Conservation (phyloP, 2,888 invertebrate species). For the Platerodrilus igneus region DNA sequence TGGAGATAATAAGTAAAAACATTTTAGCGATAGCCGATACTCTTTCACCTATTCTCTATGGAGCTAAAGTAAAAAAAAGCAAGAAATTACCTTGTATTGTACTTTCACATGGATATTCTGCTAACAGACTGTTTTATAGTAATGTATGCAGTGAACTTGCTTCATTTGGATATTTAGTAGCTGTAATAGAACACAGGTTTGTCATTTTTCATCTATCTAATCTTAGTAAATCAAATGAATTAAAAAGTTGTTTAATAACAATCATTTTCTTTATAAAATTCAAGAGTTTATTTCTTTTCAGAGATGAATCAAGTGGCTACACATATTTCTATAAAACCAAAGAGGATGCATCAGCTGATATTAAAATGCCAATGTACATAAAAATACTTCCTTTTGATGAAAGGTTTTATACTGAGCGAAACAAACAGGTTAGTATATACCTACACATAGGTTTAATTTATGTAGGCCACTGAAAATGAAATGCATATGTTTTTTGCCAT, state of each 20-base stretch:
- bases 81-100: conserved; percentile 54
- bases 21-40: conserved; percentile 45
- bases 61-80: conserved; percentile 45
- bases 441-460: too few relatives aligned
- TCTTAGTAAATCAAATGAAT: not conserved
- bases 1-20: too few relatives aligned
- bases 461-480: too few relatives aligned
- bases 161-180: conserved; percentile 61
- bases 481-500: too few relatives aligned
- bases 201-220: too few relatives aligned
- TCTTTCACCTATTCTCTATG: conserved; percentile 52
- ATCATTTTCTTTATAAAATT: too few relatives aligned
- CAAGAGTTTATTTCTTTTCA: conserved; percentile 23
- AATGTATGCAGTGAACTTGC: conserved; percentile 59
- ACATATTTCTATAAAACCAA: conserved; percentile 48
- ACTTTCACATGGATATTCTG: conserved; percentile 63
- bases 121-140: conserved; percentile 57
- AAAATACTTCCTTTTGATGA: conserved; percentile 40
- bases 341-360: conserved; percentile 40
- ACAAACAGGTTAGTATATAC: conserved; percentile 39
- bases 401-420: conserved; percentile 44
- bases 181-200: conserved; percentile 64
- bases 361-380: conserved; percentile 40
- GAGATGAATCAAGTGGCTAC: conserved; percentile 47
- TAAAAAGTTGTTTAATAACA: too few relatives aligned